Evolutionary conservation across 2,113 vertebrate species (phyloP).

Genomic region (Scopus umbretta): DNA sequence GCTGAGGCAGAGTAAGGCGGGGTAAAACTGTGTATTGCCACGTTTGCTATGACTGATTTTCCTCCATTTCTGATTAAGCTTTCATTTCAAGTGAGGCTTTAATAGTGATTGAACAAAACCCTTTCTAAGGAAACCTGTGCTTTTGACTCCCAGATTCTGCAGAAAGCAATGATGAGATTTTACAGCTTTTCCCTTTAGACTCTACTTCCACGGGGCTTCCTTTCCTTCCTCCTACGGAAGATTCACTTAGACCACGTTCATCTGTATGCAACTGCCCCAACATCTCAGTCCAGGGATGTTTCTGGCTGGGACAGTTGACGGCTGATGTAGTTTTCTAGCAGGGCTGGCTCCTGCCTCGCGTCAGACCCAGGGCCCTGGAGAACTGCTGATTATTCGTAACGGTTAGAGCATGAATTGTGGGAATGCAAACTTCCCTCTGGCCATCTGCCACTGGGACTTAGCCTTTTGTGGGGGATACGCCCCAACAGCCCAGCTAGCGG

Average conservation of each 20-base stretch:
- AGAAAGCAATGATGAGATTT: neutral
- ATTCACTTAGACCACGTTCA: neutral
- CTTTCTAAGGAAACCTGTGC: neutral
- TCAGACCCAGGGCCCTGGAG: neutral
- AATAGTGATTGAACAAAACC: neutral
- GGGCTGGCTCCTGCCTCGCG: accelerated
- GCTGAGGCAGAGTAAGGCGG: neutral
- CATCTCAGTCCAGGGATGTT: neutral
- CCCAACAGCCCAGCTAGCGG: neutral
- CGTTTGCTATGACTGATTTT: accelerated
- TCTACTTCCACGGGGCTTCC: neutral
- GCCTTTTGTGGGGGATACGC: neutral
- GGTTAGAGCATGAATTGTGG: neutral
- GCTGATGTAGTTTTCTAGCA: neutral
- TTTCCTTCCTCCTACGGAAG: neutral
- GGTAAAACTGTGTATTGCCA: neutral
- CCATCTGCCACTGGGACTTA: slow-evolving; percentile 24
- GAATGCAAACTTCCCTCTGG: neutral
- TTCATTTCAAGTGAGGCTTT: neutral
- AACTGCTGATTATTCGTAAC: neutral
- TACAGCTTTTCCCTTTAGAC: neutral
- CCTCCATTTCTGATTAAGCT: neutral
- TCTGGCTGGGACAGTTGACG: neutral
- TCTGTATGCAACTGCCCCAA: neutral
- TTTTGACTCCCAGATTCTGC: neutral